Evolutionary conservation across 2,797 vertebrate genomes (phyloP), one percentile per base, ranked within the genome.

Genomic region (Gambusia yucatana): DNA sequence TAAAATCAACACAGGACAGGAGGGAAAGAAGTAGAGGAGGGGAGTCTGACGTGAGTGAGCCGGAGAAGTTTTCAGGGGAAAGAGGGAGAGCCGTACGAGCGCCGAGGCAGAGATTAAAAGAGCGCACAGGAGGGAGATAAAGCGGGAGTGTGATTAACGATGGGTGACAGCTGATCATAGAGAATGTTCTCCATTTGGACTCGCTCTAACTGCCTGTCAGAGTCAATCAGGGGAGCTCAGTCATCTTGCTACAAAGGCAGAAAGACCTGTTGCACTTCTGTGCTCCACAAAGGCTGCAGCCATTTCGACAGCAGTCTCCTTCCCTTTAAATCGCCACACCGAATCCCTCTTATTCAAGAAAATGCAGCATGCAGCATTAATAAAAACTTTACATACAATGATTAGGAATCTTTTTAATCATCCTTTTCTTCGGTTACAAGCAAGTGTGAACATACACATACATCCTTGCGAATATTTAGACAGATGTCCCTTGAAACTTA

Each of bases 161-260:
- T 43, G 82, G 83, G 61, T 95, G 96, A 96, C 95, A 94, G 93
- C 93, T 96, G 96, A 96, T 96, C 94, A 95, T 91, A 91, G 92
- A 96, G 95, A 96, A 96, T 96, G 95, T 89, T 92, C 92, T 91
- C 90, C 90, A 84, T 88, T 92, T 93, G 92, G 92, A 95, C 91
- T 89, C 76, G 78, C 87, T 91, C 89, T 92, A 94, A 94, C 94
- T 95, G 93, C 94, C 94, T 96, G 95, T 96, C 95, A 96, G 86
- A 95, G 90, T 91, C 90, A 39, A 96, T 96, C 95, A 96, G 93
- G 82, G 89, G 72, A 88, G 87, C 82, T 85, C 94, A 92, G 92
- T 95, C 93, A 95, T 95, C 94, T 93, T 72, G 61, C 86, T 82
- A 89, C 92, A 94, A 94, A 93, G 93, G 90, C 92, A 92, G 86